Percentiles rank a stretch among this genome's conserved stretches.
phyloP scores from a whole-genome alignment of 1,140 invertebrate species.

The Sarcophaga bullata region DNA sequence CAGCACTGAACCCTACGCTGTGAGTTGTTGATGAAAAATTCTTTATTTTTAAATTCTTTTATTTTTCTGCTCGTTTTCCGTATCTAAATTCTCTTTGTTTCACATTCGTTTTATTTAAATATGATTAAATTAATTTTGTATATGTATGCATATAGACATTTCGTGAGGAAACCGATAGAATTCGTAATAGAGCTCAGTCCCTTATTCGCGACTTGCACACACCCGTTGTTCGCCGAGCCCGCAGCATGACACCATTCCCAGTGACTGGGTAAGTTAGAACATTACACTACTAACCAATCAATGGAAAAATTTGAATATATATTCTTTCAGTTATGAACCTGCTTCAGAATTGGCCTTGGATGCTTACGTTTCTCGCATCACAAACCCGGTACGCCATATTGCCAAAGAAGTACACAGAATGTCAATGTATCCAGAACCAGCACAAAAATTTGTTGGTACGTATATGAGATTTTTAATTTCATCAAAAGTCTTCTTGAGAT shows the following conservation, averaged over 20 bases:
- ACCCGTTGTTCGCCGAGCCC: constrained; percentile 75
- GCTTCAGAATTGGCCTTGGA: constrained; percentile 58
- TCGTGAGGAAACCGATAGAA: constrained; percentile 81
- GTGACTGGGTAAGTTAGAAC: constrained; percentile 57
- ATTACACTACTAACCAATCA: no score
- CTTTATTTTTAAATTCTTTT: background rate
- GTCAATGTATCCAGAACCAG: constrained; percentile 57
- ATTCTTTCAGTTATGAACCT: constrained; percentile 55
- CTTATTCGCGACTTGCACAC: constrained; percentile 78
- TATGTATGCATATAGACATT: constrained; percentile 70
- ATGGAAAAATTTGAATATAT: background rate
- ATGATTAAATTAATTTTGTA: no score
- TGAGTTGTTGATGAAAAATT: constrained; percentile 50
- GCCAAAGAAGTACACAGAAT: constrained; percentile 63
- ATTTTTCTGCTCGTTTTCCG: background rate
- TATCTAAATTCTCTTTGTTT: background rate
- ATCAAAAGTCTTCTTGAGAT: background rate
- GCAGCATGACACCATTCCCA: constrained; percentile 69
- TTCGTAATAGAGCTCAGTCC: constrained; percentile 79
- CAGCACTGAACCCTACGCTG: constrained; percentile 72
- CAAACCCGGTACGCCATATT: constrained; percentile 61
- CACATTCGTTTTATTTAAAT: no score
- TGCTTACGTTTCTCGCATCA: constrained; percentile 61
- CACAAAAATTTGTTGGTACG: constrained; percentile 63
- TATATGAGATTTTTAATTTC: constrained; percentile 39